A percentile compares a stretch with the other conserved stretches of the same genome.
These are phyloP conservation scores for Stigmatopora nigra DNA, from an alignment of 2,113 vertebrate species.

Conservation along the genomic window DNA sequence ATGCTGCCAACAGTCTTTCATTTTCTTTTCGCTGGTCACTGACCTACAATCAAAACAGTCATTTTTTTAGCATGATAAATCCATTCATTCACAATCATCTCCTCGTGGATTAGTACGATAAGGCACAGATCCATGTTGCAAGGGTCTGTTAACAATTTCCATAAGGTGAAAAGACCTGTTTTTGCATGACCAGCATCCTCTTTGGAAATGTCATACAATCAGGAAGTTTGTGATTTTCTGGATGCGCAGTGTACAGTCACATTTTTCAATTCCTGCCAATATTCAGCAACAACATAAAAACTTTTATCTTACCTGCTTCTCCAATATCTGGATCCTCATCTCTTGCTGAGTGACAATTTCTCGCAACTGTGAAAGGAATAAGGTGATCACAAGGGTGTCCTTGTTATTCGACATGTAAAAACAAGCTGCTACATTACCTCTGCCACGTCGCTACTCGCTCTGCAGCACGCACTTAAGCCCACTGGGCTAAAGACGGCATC, in stretches of 20 bases:
- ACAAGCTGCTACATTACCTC: constrained; percentile 49
- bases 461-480: constrained; percentile 66
- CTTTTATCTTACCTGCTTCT: constrained; percentile 65
- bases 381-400: not conserved
- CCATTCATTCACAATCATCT: no score
- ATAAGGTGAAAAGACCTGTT: no score
- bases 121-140: no score
- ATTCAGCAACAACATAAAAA: not conserved
- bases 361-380: constrained; percentile 56
- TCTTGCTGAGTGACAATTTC: constrained; percentile 63
- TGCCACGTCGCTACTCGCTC: constrained; percentile 48
- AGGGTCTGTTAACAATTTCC: no score
- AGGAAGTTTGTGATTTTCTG: no score
- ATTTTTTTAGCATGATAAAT: not conserved
- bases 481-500: constrained; percentile 59
- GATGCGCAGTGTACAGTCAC: no score
- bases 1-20: constrained; percentile 65
- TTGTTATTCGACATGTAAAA: not conserved
- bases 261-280: no score
- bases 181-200: no score
- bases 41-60: constrained; percentile 41
- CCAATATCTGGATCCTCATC: constrained; percentile 63
- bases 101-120: no score
- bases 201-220: no score
- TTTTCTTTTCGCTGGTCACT: constrained; percentile 68